Evolutionary conservation across 2,113 vertebrate species (phyloP), one percentile per base, ranked within the genome.

Genomic region (Girardinichthys multiradiatus): DNA sequence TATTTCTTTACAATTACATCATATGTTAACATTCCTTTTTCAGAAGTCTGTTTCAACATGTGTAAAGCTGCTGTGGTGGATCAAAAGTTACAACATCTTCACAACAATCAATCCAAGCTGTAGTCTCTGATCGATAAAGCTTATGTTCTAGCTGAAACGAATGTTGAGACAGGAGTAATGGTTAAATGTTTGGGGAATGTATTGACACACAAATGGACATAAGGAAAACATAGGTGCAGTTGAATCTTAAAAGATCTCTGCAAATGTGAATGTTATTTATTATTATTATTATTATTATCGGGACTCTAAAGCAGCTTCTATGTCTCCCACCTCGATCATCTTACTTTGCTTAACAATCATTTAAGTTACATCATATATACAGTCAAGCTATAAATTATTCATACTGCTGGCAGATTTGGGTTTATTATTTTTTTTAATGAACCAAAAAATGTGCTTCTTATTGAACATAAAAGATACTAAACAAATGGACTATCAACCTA

Each of bases 61-160:
- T 76, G 69, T 72, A 48, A 74, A 67, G 27, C 70, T 28, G 66
- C 64, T 65, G 29, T 7, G 2, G 14, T 48, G 77, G 81, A 82
- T 63, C 31, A 64, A 86, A 85, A 70, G 72, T 54, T 64, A 60
- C 42, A 76, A 75, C 82, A 73, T 75, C 48, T 31, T 74, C 75
- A 63, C 70, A 68, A 70, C 30, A 19, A 67, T 76, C 82, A 88
- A 81, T 84, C 78, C 61, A 72, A 77, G 80, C 70, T 77, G 79
- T 75, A 80, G 60, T 72, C 72, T 71, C 57, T 67, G 70, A 90
- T 88, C 87, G 79, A 88, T 88, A 90, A 67, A 87, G 45, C 76
- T 72, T 80, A 75, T 73, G 76, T 79, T 83, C 79, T 72, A 72
- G 70, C 64, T 80, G 84, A 82, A 66, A 75, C 76, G 62, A 64